These are phyloP conservation scores for Scophthalmus maximus DNA, from an alignment of 2,113 vertebrate genomes.

Conservation along the genomic window DNA sequence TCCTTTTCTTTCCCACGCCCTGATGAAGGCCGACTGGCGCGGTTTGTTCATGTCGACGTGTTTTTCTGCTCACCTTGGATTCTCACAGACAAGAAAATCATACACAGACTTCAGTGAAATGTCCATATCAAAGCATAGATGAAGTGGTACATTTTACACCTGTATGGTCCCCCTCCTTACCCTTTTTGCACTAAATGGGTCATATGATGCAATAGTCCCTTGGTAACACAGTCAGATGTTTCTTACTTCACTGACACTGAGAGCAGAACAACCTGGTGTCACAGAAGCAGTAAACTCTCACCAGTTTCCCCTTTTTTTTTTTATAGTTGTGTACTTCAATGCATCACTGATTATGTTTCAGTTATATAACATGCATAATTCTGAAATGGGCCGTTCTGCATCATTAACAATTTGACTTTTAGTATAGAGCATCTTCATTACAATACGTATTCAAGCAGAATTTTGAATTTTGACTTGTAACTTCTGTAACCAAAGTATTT, in stretches of 20 bases:
- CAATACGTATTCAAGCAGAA: too few relatives aligned
- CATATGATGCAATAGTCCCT: background rate
- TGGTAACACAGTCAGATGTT: background rate
- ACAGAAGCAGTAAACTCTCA: background rate
- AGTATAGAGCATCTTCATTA: background rate
- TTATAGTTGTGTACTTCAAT: background rate
- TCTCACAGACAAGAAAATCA: slow-evolving; percentile 8
- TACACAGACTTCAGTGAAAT: slow-evolving; percentile 3
- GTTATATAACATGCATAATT: too few relatives aligned
- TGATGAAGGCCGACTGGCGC: background rate
- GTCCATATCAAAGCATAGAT: slow-evolving; percentile 4
- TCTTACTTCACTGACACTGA: background rate
- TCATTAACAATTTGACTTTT: background rate
- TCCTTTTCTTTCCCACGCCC: background rate
- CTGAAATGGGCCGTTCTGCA: background rate
- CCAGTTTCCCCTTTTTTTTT: background rate
- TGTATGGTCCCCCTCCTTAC: background rate
- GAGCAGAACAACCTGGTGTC: background rate
- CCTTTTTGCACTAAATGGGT: background rate
- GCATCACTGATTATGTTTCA: background rate
- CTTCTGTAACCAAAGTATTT: too few relatives aligned
- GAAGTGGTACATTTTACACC: background rate
- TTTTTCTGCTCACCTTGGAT: slow-evolving; percentile 1
- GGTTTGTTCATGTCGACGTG: background rate
- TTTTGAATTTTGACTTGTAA: too few relatives aligned